Percentiles rank a stretch among this genome's conserved stretches.
Evolutionary conservation across 2,888 invertebrate species (phyloP).

Genomic region (Oligia latruncula): DNA sequence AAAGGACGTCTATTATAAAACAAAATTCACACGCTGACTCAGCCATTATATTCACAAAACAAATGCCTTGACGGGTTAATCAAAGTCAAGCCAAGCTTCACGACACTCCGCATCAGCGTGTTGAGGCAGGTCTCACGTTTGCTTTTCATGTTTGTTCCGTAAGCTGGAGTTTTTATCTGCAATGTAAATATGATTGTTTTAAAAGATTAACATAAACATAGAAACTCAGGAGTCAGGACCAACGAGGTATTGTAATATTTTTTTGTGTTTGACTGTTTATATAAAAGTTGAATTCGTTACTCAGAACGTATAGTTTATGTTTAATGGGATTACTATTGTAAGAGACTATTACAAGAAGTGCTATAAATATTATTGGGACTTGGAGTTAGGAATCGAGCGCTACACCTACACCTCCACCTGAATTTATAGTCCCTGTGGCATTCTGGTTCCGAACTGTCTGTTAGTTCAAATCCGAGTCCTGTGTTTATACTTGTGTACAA

Average conservation of each 20-base stretch:
- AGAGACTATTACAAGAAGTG: conserved; percentile 22
- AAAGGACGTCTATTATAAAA: conserved; percentile 44
- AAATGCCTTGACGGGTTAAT: conserved; percentile 57
- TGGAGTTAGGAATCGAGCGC: conserved; percentile 15
- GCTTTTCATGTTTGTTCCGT: conserved; percentile 31
- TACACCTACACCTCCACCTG: conserved; percentile 33
- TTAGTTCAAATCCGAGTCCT: conserved; percentile 29
- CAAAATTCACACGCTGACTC: conserved; percentile 42
- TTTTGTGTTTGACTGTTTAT: conserved; percentile 25
- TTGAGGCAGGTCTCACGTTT: conserved; percentile 66
- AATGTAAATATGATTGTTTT: conserved; percentile 16
- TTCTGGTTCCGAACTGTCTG: conserved; percentile 39
- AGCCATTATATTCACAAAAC: conserved; percentile 36
- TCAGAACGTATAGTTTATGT: conserved; percentile 25
- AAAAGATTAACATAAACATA: conserved; percentile 22
- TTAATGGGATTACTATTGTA: conserved; percentile 32
- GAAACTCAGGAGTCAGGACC: conserved; percentile 17
- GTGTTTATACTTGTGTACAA: conserved; percentile 22
- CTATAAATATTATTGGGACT: conserved; percentile 42
- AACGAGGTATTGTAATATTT: conserved; percentile 40
- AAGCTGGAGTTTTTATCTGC: conserved; percentile 16
- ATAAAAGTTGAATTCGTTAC: conserved; percentile 28
- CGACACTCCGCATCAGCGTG: conserved; percentile 41
- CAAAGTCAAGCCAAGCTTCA: conserved; percentile 52
- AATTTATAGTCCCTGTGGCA: conserved; percentile 30